These are phyloP conservation scores for Drosophila willistoni DNA, from an alignment of 1,140 invertebrate species.

Conservation along the genomic window DNA sequence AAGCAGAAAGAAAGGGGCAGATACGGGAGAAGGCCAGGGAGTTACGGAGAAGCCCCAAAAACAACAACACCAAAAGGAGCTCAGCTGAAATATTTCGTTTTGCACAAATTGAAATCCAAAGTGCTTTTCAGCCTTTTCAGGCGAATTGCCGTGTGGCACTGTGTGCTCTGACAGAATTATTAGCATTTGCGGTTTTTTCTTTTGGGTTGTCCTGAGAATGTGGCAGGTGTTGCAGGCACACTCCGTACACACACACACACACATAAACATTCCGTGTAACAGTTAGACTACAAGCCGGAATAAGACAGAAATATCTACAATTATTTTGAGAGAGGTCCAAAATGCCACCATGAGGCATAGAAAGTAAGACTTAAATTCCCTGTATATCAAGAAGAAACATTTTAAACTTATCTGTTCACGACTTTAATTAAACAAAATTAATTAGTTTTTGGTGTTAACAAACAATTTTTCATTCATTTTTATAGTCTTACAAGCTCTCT, in stretches of 20 bases:
- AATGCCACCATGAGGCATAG: too few relatives aligned
- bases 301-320: constrained; percentile 19
- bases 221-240: constrained; percentile 56
- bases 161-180: constrained; percentile 75
- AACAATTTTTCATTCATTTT: too few relatives aligned
- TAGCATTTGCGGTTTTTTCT: constrained; percentile 71
- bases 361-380: neutral
- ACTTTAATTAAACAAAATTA: neutral
- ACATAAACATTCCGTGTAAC: constrained; percentile 10
- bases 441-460: too few relatives aligned
- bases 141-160: constrained; percentile 46
- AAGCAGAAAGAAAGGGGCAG: constrained; percentile 51
- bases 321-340: neutral
- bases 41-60: neutral
- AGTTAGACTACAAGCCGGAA: constrained; percentile 26
- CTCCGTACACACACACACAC: neutral
- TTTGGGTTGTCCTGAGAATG: constrained; percentile 51
- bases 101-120: constrained; percentile 81
- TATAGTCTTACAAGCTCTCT: too few relatives aligned
- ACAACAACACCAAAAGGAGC: constrained; percentile 40
- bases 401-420: neutral
- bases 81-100: constrained; percentile 80
- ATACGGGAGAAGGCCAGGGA: neutral
- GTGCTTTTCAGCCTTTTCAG: constrained; percentile 64
- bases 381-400: neutral